Evolutionary conservation across 1,140 invertebrate species (phyloP), one percentile per base, ranked within the genome.

Genomic region (Schlechtendalia chinensis): DNA sequence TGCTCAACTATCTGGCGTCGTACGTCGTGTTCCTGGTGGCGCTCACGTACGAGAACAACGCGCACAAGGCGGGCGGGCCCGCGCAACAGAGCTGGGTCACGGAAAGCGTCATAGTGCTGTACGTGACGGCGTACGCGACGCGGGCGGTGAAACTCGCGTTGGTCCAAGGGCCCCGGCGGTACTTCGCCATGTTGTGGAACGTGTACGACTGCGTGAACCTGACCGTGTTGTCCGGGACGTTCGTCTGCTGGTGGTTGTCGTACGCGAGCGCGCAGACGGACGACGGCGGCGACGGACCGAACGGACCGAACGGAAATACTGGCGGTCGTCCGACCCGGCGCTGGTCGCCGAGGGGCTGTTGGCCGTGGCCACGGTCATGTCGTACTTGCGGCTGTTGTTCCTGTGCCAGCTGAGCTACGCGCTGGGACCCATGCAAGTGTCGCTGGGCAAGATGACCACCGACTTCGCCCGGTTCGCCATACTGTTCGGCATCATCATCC

Each of bases 331-430:
- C 79, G 91, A 93, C 85, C 91, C 92, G 6, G 89, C 90, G 14
- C 85, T 93, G 27, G 88, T 93, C 5, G 89, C 90, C 12, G 92
- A 93, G 85, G 91, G 91, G 17, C 87, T 91, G 32, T 92, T 92
- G 84, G 90, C 91, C 14, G 85, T 91, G 4, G 92, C 91, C 16
- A 91, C 91, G 59, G 91, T 93, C 75, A 91, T 93, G 87, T 90
- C 91, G 32, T 92, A 86, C 82, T 87, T 89, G 75, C 87, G 87
- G 82, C 83, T 91, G 1, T 83, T 90, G 82, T 86, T 88, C 67
- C 85, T 89, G 69, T 89, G 87, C 74, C 88, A 89, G 82, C 83
- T 90, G 5, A 88, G 89, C 82, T 89, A 88, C 82, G 84, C 88
- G 83, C 84, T 91, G 27, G 90, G 90, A 29, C 90, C 90, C 0